Percentiles rank a stretch among this genome's conserved stretches.
phyloP scores from a whole-genome alignment of 2,797 vertebrate genomes.

The Sebastes alutus region DNA sequence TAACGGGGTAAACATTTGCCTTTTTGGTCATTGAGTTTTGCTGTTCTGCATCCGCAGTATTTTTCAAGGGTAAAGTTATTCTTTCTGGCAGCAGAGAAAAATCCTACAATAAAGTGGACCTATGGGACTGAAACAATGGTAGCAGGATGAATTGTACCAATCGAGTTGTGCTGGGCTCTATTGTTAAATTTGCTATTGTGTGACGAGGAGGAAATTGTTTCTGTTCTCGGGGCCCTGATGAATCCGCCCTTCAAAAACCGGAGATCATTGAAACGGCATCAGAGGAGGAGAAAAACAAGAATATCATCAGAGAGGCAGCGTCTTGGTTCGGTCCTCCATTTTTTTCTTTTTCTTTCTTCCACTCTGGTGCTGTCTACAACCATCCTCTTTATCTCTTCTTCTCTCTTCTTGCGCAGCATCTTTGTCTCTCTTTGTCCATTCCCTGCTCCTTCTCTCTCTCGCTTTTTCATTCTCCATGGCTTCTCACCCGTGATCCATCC shows the following conservation, averaged over 20 bases:
- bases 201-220: constrained; percentile 70
- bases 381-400: not conserved
- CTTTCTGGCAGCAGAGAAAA: constrained; percentile 36
- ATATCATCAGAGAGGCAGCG: constrained; percentile 18
- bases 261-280: constrained; percentile 44
- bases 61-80: constrained; percentile 53
- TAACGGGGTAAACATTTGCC: constrained; percentile 29
- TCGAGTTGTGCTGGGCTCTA: constrained; percentile 32
- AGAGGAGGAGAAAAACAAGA: constrained; percentile 37
- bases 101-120: constrained; percentile 60
- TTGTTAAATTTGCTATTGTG: constrained; percentile 64
- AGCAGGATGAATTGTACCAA: constrained; percentile 52
- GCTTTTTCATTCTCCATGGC: constrained; percentile 55
- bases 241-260: constrained; percentile 51
- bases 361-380: not conserved
- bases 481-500: constrained; percentile 66
- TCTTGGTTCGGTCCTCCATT: constrained; percentile 16
- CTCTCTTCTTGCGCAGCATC: not conserved
- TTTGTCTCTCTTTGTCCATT: not conserved
- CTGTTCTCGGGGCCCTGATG: constrained; percentile 61
- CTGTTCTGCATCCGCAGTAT: constrained; percentile 28
- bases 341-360: not conserved
- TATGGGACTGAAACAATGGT: constrained; percentile 69
- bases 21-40: constrained; percentile 24
- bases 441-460: not conserved